Conservation (phyloP, 1,140 invertebrate genomes). For the fruit fly (Drosophila melanogaster) region Release_6_plus_ISO1_MT NC_004354.4:2887501-2888000, state of each 20-base stretch:
- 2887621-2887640: no score
- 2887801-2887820: neutral
- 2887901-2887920: conserved; percentile 18
- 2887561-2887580: neutral
- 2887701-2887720: neutral
- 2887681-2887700: neutral
- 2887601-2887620: neutral
- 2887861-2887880: conserved; percentile 30
- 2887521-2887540: conserved; percentile 10
- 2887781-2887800: neutral
- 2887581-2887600: neutral
- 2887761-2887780: neutral
- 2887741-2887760: neutral
- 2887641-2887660: no score
- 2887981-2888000: neutral
- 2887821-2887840: conserved; percentile 5
- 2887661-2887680: no score
- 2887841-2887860: conserved; percentile 13
- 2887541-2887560: conserved; percentile 22
- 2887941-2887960: conserved; percentile 3
- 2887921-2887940: conserved; percentile 10
- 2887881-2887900: conserved; percentile 22
- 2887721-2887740: neutral
- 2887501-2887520: neutral
- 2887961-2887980: neutral